Conservation (phyloP, 2,113 vertebrate genomes). For the Lepus timidus region DNA sequence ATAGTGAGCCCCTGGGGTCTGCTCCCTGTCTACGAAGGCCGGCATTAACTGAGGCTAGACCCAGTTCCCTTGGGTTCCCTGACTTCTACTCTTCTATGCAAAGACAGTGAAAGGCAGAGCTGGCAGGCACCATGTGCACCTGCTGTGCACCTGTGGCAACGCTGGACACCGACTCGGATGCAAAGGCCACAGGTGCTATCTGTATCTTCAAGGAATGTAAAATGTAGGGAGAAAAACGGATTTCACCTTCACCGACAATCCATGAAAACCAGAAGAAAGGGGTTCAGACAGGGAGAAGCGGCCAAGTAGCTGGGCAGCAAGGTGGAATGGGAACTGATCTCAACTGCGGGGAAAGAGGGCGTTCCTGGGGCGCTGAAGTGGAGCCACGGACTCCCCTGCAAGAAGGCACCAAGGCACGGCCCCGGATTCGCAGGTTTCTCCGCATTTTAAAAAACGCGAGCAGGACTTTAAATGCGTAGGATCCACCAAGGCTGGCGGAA, state of each 20-base stretch:
- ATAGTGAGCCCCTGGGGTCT: background rate
- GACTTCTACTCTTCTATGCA: background rate
- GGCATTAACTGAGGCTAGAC: background rate
- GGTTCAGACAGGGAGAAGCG: background rate
- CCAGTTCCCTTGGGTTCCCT: background rate
- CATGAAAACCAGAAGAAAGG: background rate
- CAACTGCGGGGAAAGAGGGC: background rate
- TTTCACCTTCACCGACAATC: background rate
- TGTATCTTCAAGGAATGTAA: background rate
- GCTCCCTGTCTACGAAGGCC: background rate
- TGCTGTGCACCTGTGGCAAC: background rate
- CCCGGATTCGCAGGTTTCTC: background rate
- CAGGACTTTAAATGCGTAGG: background rate
- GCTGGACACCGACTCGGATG: background rate
- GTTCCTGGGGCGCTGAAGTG: too few relatives aligned
- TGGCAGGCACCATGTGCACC: accelerated
- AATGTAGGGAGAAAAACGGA: background rate
- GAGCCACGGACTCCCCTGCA: background rate
- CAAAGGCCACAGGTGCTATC: background rate
- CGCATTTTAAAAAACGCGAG: background rate
- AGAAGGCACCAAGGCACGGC: background rate
- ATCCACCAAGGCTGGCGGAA: background rate
- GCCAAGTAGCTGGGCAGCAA: background rate
- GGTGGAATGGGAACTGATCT: background rate
- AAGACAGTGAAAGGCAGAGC: background rate